phyloP scores from a whole-genome alignment of 2,888 invertebrate genomes.

The Dinocampus coccinellae region DNA sequence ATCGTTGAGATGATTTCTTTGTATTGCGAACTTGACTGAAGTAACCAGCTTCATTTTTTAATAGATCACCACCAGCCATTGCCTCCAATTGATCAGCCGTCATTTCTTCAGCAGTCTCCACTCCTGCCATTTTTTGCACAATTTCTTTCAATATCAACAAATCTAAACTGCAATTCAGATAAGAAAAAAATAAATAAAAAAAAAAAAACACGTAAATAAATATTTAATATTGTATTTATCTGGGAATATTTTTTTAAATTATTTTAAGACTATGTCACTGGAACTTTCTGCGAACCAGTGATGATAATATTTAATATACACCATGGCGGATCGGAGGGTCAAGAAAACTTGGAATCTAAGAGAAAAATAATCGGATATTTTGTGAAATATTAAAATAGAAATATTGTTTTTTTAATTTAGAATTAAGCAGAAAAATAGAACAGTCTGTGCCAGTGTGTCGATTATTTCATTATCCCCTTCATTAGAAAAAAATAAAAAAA shows the following conservation, averaged over 20 bases:
- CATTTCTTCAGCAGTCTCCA: slow-evolving; percentile 96
- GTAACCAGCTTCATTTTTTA: slow-evolving; percentile 96
- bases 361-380: slow-evolving; percentile 38
- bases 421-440: not conserved
- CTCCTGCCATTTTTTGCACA: slow-evolving; percentile 99
- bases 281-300: not conserved
- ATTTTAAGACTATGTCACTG: not conserved
- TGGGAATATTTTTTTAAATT: not conserved
- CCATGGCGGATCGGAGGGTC: slow-evolving; percentile 38
- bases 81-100: slow-evolving; percentile 97
- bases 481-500: no score
- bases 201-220: slow-evolving; percentile 33
- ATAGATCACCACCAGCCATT: slow-evolving; percentile 95
- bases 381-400: slow-evolving; percentile 21
- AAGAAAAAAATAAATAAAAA: slow-evolving; percentile 34
- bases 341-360: slow-evolving; percentile 48
- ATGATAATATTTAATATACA: slow-evolving; percentile 13
- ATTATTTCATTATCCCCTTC: not conserved
- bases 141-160: slow-evolving; percentile 95
- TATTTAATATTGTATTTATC: not conserved
- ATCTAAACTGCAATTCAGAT: slow-evolving; percentile 78
- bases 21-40: slow-evolving; percentile 97
- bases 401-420: slow-evolving; percentile 3
- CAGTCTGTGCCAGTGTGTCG: not conserved
- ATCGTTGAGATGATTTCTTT: slow-evolving; percentile 91